Base-by-base conservation (phyloP, 2,113 vertebrate species). In the Oostethus manadensis region DNA sequence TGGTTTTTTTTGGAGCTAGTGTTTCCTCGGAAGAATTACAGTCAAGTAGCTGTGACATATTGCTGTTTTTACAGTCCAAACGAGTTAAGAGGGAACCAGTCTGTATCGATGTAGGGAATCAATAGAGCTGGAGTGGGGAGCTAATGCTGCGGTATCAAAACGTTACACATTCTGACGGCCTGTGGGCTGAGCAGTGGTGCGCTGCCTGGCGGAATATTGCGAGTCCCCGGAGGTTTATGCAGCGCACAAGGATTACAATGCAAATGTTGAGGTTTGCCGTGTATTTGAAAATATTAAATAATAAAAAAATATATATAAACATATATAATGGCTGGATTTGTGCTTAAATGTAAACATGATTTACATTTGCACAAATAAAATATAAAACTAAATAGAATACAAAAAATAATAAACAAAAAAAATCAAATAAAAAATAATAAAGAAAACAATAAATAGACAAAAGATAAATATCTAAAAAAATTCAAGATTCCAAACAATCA, bases 31-130 rank as follows among this genome's bases (percentile, higher is more conserved):
- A 78, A 66, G 66, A 74, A 73, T 74, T 62, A 1, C 69, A 76
- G 62, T 78, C 62, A 78, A 82, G 72, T 60, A 73, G 70, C 70
- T 81, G 76, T 80, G 81, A 79, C 83, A 82, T 78, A 74, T 81
- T 81, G 79, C 77, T 81, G 77, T 84, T 87, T 83, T 79, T 82
- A 81, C 69, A 79, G 45, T 75, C 76, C 78, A 81, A 76, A 81
- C 79, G 76, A 82, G 74, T 81, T 79, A 76, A 70, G 66, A 79
- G 62, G 61, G 60, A 85, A 76, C 68, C 76, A 77, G 74, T 68
- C 74, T 73, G 54, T 82, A 85, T 84, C 66, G 74, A 85, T 71
- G 76, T 71, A 79, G 61, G 56, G 65, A 79, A 84, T 87, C 85
- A 82, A 84, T 87, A 84, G 51, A 66, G 64, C 67, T 77, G 67